Evolutionary conservation across 1,140 invertebrate species (phyloP), one percentile per base, ranked within the genome.

Genomic region (Drosophila chauvacae): DNA sequence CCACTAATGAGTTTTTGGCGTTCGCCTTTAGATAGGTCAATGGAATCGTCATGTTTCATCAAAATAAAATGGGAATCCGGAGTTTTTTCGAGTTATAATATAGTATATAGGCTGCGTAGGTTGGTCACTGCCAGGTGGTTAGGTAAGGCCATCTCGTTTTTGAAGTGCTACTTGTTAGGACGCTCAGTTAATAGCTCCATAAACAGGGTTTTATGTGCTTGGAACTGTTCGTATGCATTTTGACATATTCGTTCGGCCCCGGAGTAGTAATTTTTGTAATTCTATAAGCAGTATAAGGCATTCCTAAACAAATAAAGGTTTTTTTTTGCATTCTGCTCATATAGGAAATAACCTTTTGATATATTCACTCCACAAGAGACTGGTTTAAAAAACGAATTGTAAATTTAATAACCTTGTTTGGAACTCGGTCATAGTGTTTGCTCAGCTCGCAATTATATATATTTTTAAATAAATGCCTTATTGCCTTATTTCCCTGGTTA

Each of bases 21-120:
- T 72, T 72, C 10, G 45, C 35, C 37, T 26, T n/a, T 60, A 72
- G 70, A 73, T 73, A 73, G 66, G 70, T 73, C 70, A 73, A 35
- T 60, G 70, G 35, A 51, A 51, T 60, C 70, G 69, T 72, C 53
- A 72, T 59, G 41, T 68, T 20, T n/a, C 10, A 20, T 35, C 16
- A 14, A 63, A 53, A 30, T 37, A 45, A 20, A 37, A 30, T 60
- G 64, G 26, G 6, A 16, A 37, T 30, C 5, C 4, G 10, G 6
- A 10, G 10, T 26, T 42, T 55, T 37, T 47, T 33, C 30, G 20
- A 10, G 13, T 14, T 28, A 47, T 11, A 13, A 26, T 16, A 30
- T 13, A 33, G 13, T 23, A 33, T 37, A 35, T 37, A 23, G 30
- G 33, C 33, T 16, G 23, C 20, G 14, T 55, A 23, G 33, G 13